Conservation (phyloP, 1,140 invertebrate species). For the Brachionus manjavacas region DNA sequence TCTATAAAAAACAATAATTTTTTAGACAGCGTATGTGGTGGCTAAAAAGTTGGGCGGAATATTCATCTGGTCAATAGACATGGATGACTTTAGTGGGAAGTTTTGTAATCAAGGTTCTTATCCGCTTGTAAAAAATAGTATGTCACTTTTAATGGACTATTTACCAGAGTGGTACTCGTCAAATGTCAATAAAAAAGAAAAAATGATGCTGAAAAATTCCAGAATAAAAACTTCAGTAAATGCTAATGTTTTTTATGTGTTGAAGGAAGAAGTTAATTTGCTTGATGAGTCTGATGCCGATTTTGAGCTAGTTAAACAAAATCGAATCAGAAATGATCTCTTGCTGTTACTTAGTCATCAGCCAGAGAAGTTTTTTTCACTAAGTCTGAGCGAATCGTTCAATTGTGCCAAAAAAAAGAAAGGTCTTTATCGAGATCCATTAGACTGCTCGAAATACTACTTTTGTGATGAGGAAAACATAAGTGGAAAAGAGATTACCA, state of each 20-base stretch:
- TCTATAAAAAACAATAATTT: background rate
- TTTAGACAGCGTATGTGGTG: constrained; percentile 74
- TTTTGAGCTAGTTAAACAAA: constrained; percentile 33
- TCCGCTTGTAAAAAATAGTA: constrained; percentile 72
- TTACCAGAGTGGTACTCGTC: constrained; percentile 31
- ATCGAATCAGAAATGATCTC: constrained; percentile 18
- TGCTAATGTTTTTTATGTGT: constrained; percentile 19
- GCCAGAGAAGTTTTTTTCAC: background rate
- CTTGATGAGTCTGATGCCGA: background rate
- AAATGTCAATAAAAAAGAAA: constrained; percentile 21
- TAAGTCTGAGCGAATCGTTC: background rate
- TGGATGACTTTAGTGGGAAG: constrained; percentile 54
- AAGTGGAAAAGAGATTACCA: background rate
- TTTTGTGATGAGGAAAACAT: constrained; percentile 32
- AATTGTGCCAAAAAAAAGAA: background rate
- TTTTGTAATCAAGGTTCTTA: constrained; percentile 75
- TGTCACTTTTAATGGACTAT: constrained; percentile 38
- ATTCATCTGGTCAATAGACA: constrained; percentile 49
- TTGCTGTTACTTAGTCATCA: background rate
- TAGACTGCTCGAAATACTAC: constrained; percentile 39
- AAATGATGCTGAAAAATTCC: background rate
- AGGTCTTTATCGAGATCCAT: constrained; percentile 34
- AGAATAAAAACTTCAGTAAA: background rate
- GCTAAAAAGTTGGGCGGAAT: constrained; percentile 62
- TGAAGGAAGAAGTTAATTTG: constrained; percentile 17